Percentiles rank a stretch among this genome's conserved stretches.
phyloP scores from a whole-genome alignment of 2,888 invertebrate species.

The Agrochola circellaris region DNA sequence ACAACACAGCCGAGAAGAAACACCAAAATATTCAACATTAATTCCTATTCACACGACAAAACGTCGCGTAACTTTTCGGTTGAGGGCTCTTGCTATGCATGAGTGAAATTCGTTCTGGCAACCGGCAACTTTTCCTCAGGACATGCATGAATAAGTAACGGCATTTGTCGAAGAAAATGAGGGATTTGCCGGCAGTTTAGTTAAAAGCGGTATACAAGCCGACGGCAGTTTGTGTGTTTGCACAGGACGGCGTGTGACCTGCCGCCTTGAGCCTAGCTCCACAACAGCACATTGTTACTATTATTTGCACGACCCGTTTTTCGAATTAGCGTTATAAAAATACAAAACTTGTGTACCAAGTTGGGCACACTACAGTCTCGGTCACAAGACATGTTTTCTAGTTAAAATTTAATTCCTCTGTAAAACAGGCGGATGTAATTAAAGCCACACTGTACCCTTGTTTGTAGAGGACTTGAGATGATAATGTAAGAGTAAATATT shows the following conservation, averaged over 20 bases:
- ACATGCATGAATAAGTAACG: constrained; percentile 82
- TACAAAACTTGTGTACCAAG: constrained; percentile 63
- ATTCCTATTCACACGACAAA: constrained; percentile 51
- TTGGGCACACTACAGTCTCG: constrained; percentile 49
- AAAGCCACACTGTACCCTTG: constrained; percentile 76
- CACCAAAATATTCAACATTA: constrained; percentile 23
- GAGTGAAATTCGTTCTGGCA: constrained; percentile 65
- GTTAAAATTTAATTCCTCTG: constrained; percentile 73
- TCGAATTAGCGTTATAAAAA: constrained; percentile 67
- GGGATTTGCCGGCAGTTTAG: constrained; percentile 77
- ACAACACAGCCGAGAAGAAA: background rate
- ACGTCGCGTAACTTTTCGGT: constrained; percentile 63
- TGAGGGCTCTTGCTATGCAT: constrained; percentile 65
- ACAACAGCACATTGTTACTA: constrained; percentile 67
- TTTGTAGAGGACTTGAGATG: constrained; percentile 80
- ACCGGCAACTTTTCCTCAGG: constrained; percentile 70
- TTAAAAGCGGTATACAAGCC: constrained; percentile 74
- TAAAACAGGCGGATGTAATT: constrained; percentile 77
- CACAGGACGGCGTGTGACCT: constrained; percentile 67
- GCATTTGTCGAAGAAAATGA: constrained; percentile 79
- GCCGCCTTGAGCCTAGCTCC: constrained; percentile 37
- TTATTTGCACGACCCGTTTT: constrained; percentile 69
- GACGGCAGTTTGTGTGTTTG: constrained; percentile 70
- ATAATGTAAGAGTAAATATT: constrained; percentile 79
- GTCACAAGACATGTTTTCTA: constrained; percentile 70